A percentile compares a stretch with the other conserved stretches of the same genome.
Conservation (phyloP, 2,113 vertebrate genomes). For the Lasiurus borealis region DNA sequence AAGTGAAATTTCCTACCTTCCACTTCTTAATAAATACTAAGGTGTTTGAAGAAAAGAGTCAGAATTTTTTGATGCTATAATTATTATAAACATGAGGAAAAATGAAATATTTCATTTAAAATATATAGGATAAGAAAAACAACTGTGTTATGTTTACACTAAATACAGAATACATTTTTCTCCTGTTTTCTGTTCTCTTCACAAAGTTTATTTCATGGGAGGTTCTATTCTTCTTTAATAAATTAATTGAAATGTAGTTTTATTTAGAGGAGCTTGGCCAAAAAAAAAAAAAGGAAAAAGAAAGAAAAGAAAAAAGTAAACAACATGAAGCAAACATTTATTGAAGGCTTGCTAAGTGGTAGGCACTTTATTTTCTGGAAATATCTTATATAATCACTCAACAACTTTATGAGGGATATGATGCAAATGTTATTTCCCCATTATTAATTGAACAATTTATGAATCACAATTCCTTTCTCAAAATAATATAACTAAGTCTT, state of each 20-base stretch:
- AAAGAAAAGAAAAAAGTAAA: not conserved
- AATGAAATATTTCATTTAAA: not conserved
- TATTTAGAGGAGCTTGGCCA: not conserved
- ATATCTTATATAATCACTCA: not conserved
- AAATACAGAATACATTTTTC: not conserved
- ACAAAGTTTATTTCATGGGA: not conserved
- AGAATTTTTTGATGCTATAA: conserved; percentile 60
- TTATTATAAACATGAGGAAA: conserved; percentile 45
- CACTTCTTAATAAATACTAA: conserved; percentile 63
- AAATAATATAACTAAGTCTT: not conserved
- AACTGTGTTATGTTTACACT: not conserved
- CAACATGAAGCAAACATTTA: not conserved
- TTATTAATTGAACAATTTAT: conserved; percentile 14
- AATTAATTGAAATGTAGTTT: conserved; percentile 15
- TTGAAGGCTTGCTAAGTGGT: not conserved
- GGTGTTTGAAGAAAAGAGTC: conserved; percentile 50
- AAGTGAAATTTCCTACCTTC: conserved; percentile 66
- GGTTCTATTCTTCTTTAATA: not conserved
- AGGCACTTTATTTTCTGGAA: not conserved
- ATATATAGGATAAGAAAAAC: not conserved
- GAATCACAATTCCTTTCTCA: not conserved
- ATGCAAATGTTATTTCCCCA: not conserved
- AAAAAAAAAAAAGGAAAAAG: not conserved
- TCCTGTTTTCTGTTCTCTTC: not conserved
- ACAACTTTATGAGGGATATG: not conserved